Evolutionary conservation across 30 jellyfish, hydroid and myxozoan genomes (phyloP), one percentile per base, ranked within the genome.

Genomic region (Aurelia sp.): DNA sequence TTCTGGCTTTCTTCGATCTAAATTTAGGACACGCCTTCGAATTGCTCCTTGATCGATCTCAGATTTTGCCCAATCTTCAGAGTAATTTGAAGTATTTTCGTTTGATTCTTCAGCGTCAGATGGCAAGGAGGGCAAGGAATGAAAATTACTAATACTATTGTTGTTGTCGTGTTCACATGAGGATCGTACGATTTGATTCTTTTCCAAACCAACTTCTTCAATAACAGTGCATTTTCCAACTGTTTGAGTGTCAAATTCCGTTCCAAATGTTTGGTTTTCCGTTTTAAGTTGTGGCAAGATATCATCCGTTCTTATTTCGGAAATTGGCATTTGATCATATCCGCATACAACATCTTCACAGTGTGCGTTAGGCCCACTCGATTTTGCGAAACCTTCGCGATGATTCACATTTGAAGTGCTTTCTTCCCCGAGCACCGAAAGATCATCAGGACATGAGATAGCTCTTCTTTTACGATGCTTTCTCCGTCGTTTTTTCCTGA

Each of bases 1-100:
- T 41, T 84, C 88, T n/a, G 81, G 88, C 20, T 76, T 84, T 55
- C 80, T 72, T 18, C 86, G 86, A 57, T 82, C 76, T 38, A 80
- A 63, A 17, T 21, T 82, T 35, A 47, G 52, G 21, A 68, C 30
- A 60, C 59, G 80, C 74, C 93, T 86, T 72, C 76, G 87, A 58
- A 84, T 63, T 72, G 35, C 69, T 47, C 59, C 81, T 24, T 59
- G 67, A 13, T 41, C 38, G 20, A 52, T 3, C 64, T 71, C 88
- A 19, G 82, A 71, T 73, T 72, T 70, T 41, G 55, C 57, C 21
- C 30, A 71, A 75, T 63, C n/a, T 57, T 66, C 84, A 41, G 15
- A 17, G 70, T 67, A 81, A 48, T 71, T 86, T 21, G 76, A 81
- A 2, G 61, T 73, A n/a, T 6, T 58, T 67, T 60, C 82, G 66